Conservation (phyloP, 2,797 vertebrate genomes). For the Hoplostethus atlanticus region DNA sequence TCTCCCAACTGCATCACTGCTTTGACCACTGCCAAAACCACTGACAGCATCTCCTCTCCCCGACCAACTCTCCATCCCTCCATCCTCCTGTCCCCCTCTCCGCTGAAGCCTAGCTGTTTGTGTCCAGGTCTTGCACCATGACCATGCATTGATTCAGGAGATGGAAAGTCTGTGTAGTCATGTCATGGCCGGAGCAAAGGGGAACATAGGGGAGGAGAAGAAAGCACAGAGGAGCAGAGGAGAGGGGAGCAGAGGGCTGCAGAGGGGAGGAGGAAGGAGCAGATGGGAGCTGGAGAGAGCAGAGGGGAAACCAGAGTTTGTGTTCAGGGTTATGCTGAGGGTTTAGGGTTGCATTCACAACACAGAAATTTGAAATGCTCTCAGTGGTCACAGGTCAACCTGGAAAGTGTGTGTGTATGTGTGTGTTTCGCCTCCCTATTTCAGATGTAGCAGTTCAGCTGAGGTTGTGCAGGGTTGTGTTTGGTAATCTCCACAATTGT, state of each 20-base stretch:
- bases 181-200: slow-evolving; percentile 27
- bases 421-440: slow-evolving; percentile 56
- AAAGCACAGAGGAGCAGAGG: not conserved
- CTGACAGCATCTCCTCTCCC: slow-evolving; percentile 59
- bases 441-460: slow-evolving; percentile 70
- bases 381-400: slow-evolving; percentile 34
- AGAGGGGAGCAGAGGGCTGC: not conserved
- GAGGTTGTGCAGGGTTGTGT: slow-evolving; percentile 67
- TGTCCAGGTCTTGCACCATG: slow-evolving; percentile 52
- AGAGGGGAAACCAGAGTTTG: slow-evolving; percentile 31
- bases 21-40: slow-evolving; percentile 62
- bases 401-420: slow-evolving; percentile 34
- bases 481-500: slow-evolving; percentile 72
- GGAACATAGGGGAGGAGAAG: not conserved
- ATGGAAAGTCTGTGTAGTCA: slow-evolving; percentile 55
- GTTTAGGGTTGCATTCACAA: slow-evolving; percentile 22
- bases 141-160: slow-evolving; percentile 56
- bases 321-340: slow-evolving; percentile 29
- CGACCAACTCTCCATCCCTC: slow-evolving; percentile 31
- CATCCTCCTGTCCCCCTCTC: slow-evolving; percentile 20
- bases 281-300: slow-evolving; percentile 1
- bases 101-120: slow-evolving; percentile 22
- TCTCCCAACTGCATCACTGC: slow-evolving; percentile 60
- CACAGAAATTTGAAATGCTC: slow-evolving; percentile 21
- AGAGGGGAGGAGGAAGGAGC: not conserved